These are phyloP conservation scores for Eudasyphora cyanicolor DNA, from an alignment of 2,888 invertebrate genomes.

Conservation along the genomic window DNA sequence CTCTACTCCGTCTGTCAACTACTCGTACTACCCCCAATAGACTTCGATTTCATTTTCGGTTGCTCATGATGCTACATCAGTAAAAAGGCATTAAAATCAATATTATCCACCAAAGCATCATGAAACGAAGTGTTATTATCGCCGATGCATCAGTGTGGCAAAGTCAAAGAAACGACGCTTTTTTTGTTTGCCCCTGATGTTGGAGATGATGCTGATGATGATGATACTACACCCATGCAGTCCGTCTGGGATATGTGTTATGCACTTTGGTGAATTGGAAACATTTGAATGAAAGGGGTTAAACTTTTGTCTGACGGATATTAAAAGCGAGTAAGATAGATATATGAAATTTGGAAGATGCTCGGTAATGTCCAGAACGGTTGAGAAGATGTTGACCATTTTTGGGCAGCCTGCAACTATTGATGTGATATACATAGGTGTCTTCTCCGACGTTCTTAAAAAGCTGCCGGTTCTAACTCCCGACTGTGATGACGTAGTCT, in stretches of 20 bases:
- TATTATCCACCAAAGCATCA: constrained; percentile 18
- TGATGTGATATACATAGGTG: no score
- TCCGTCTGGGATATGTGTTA: background rate
- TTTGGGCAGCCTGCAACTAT: no score
- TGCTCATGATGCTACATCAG: background rate
- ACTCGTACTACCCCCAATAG: constrained; percentile 18
- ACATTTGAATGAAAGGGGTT: constrained; percentile 13
- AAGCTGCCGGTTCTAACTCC: no score
- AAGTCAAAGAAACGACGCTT: background rate
- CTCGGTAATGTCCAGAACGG: no score
- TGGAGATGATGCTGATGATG: background rate
- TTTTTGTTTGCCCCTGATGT: background rate
- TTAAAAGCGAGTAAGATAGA: background rate
- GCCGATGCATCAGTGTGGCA: background rate
- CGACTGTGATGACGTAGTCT: no score
- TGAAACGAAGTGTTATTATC: constrained; percentile 22
- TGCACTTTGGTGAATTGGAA: constrained; percentile 13
- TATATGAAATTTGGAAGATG: background rate
- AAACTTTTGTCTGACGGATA: background rate
- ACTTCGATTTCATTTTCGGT: background rate
- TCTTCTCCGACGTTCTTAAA: no score
- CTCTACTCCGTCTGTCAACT: background rate
- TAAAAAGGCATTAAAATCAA: constrained; percentile 30
- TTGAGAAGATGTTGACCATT: no score
- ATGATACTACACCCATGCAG: constrained; percentile 21